phyloP scores from a whole-genome alignment of 2,113 vertebrate genomes.

The Pitta sordida region DNA sequence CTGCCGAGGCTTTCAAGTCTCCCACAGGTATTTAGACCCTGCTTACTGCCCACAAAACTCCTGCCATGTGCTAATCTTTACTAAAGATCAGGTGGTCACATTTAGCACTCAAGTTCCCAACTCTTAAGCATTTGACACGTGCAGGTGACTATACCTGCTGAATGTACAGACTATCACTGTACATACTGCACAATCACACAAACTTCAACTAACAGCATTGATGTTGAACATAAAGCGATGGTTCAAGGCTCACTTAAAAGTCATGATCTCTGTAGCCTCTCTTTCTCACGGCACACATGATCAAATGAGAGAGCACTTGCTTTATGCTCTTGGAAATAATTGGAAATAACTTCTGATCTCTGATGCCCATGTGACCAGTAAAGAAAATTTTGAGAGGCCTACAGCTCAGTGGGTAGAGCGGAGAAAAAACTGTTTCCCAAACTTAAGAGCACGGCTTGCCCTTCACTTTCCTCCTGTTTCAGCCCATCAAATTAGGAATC shows the following conservation, averaged over 20 bases:
- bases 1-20: background rate
- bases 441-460: background rate
- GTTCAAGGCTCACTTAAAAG: background rate
- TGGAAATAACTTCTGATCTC: background rate
- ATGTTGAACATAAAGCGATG: background rate
- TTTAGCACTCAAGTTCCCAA: background rate
- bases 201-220: background rate
- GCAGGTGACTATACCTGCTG: background rate
- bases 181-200: background rate
- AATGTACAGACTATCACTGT: background rate
- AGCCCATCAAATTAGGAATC: background rate
- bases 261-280: background rate
- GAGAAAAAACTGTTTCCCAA: background rate
- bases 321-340: background rate
- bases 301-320: background rate
- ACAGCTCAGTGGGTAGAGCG: background rate
- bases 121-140: background rate
- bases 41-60: background rate
- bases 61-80: background rate
- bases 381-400: background rate
- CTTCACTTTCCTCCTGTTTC: background rate
- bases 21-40: fast-evolving
- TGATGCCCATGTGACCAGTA: background rate
- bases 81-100: background rate
- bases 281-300: background rate